Percentiles rank a stretch among this genome's conserved stretches.
Evolutionary conservation across 2,797 vertebrate genomes (phyloP).

Genomic region (Acipenser transmontanus): DNA sequence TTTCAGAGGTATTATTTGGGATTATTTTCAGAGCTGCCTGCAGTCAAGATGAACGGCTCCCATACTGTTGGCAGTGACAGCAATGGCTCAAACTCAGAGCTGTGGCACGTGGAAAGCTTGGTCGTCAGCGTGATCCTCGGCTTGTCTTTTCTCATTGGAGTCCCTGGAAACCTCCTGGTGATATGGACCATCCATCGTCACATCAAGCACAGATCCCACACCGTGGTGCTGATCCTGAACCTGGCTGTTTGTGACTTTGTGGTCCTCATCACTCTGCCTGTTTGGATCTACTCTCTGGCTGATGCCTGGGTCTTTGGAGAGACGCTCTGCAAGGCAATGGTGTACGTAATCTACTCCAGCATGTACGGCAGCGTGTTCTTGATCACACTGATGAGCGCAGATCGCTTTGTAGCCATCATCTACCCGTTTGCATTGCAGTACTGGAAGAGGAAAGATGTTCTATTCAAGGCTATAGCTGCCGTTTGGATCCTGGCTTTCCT

Average conservation of each 20-base stretch:
- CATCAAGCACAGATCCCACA: conserved; percentile 67
- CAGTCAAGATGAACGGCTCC: too few relatives aligned
- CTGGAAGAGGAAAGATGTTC: conserved; percentile 58
- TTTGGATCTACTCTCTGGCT: conserved; percentile 75
- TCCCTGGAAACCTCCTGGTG: conserved; percentile 73
- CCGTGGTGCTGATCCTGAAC: conserved; percentile 73
- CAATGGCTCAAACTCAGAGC: too few relatives aligned
- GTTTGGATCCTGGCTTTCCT: conserved; percentile 61
- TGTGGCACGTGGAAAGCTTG: too few relatives aligned
- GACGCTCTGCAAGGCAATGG: conserved; percentile 56
- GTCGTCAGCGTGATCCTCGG: conserved; percentile 61
- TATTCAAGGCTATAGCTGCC: conserved; percentile 32
- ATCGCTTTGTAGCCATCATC: conserved; percentile 64
- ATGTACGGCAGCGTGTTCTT: conserved; percentile 82
- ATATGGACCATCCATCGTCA: conserved; percentile 74
- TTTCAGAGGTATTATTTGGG: conserved; percentile 30
- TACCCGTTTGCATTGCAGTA: conserved; percentile 61
- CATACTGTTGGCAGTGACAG: too few relatives aligned
- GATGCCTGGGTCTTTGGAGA: conserved; percentile 69
- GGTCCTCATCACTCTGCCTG: conserved; percentile 48
- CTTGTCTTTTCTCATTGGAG: conserved; percentile 66
- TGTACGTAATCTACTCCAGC: conserved; percentile 66
- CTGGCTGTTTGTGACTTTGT: conserved; percentile 72
- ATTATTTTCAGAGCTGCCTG: too few relatives aligned
- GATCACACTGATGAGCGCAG: conserved; percentile 74